These are phyloP conservation scores for Sander vitreus DNA, from an alignment of 2,113 vertebrate species.

Conservation along the genomic window DNA sequence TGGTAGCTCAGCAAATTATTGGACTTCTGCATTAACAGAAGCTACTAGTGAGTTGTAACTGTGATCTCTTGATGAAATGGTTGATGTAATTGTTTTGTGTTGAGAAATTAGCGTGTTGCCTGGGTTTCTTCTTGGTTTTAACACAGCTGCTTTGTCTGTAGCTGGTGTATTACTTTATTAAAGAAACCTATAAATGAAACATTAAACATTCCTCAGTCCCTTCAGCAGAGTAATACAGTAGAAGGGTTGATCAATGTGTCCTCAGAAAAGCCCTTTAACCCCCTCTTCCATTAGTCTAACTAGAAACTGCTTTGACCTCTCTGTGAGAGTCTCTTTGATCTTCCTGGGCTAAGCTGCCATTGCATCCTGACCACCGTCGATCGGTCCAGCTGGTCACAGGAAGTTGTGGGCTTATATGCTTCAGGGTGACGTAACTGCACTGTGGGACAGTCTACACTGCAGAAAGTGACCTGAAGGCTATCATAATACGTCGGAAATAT, in stretches of 20 bases:
- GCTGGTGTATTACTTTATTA: not conserved
- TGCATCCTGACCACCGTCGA: slow-evolving; percentile 61
- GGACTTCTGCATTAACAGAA: not conserved
- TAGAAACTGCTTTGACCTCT: slow-evolving; percentile 64
- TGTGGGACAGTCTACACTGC: not conserved
- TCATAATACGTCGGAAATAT: not conserved
- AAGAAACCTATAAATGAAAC: not conserved
- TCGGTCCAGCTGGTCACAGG: slow-evolving; percentile 62
- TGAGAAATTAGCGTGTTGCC: not conserved
- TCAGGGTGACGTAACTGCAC: slow-evolving; percentile 46
- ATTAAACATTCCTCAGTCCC: not conserved
- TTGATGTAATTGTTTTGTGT: slow-evolving; percentile 16
- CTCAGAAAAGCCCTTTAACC: slow-evolving; percentile 9
- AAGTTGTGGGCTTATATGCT: slow-evolving; percentile 57
- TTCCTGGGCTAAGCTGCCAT: slow-evolving; percentile 53
- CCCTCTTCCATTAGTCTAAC: slow-evolving; percentile 20
- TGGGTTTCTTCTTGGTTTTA: not conserved
- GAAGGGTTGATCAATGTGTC: slow-evolving; percentile 37
- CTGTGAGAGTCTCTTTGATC: slow-evolving; percentile 57
- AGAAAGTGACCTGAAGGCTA: not conserved
- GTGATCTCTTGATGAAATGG: not conserved
- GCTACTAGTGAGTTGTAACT: not conserved
- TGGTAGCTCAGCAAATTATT: not conserved
- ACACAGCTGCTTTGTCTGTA: slow-evolving; percentile 5
- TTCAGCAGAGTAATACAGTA: slow-evolving; percentile 24